Evolutionary conservation across 1,140 invertebrate species (phyloP).

Genomic region (Diabrotica undecimpunctata): DNA sequence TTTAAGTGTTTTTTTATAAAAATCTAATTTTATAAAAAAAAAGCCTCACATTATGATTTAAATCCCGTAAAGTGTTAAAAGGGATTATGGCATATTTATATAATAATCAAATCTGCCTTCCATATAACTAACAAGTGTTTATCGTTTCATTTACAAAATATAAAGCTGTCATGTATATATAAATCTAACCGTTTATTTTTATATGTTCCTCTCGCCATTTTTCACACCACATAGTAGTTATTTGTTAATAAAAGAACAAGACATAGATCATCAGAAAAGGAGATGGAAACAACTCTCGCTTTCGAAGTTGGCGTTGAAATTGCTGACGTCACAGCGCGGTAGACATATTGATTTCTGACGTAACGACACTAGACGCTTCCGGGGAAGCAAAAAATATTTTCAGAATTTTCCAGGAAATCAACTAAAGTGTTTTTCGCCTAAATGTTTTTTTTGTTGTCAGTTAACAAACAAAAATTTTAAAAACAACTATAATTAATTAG

Average conservation of each 20-base stretch:
- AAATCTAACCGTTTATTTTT: background rate
- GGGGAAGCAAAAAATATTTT: background rate
- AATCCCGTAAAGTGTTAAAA: too few relatives aligned
- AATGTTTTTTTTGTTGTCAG: too few relatives aligned
- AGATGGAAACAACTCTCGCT: constrained; percentile 9
- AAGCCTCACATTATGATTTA: too few relatives aligned
- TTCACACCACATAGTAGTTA: too few relatives aligned
- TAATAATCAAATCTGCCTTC: too few relatives aligned
- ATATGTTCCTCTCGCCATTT: background rate
- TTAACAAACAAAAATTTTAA: too few relatives aligned
- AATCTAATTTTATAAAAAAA: background rate
- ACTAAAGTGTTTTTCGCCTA: too few relatives aligned
- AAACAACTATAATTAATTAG: too few relatives aligned
- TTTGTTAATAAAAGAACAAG: background rate
- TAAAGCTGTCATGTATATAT: background rate
- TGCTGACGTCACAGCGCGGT: constrained; percentile 10
- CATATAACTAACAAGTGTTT: too few relatives aligned
- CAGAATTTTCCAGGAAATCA: background rate
- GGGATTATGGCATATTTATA: too few relatives aligned
- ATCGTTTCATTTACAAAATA: background rate
- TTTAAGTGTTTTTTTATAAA: too few relatives aligned
- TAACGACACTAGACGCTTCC: background rate
- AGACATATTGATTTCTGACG: constrained; percentile 16
- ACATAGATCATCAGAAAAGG: background rate
- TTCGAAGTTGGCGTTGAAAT: background rate